phyloP scores from a whole-genome alignment of 2,888 invertebrate species.

The Melolontha melolontha region DNA sequence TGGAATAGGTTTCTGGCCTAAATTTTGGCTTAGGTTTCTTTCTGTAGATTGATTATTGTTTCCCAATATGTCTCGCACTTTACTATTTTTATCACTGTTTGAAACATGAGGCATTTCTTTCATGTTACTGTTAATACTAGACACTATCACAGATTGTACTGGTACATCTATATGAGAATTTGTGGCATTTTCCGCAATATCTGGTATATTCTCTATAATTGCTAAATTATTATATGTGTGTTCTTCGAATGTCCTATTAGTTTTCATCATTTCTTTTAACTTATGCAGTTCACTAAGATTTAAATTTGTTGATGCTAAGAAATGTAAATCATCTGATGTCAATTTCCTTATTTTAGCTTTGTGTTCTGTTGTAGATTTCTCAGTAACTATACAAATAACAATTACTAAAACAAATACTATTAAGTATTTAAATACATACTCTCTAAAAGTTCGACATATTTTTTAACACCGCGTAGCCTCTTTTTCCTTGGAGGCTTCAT shows the following conservation, averaged over 20 bases:
- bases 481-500: constrained; percentile 52
- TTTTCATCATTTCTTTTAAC: constrained; percentile 63
- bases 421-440: constrained; percentile 47
- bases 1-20: constrained; percentile 12
- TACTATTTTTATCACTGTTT: background rate
- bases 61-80: background rate
- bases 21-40: background rate
- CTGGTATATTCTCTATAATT: constrained; percentile 48
- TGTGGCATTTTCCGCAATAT: constrained; percentile 16
- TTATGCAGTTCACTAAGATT: constrained; percentile 71
- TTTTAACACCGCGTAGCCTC: constrained; percentile 50
- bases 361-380: constrained; percentile 72
- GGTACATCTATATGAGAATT: constrained; percentile 13
- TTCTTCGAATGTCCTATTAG: constrained; percentile 50
- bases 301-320: constrained; percentile 71
- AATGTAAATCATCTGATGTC: constrained; percentile 74
- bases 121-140: constrained; percentile 29
- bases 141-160: constrained; percentile 33
- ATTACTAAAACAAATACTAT: background rate
- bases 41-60: background rate
- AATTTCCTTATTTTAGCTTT: constrained; percentile 77
- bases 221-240: constrained; percentile 61
- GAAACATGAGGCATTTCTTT: constrained; percentile 4
- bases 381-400: constrained; percentile 69
- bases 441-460: constrained; percentile 53